Base-by-base conservation (phyloP, 1,140 invertebrate species). In the Calliopsis andreniformis region DNA sequence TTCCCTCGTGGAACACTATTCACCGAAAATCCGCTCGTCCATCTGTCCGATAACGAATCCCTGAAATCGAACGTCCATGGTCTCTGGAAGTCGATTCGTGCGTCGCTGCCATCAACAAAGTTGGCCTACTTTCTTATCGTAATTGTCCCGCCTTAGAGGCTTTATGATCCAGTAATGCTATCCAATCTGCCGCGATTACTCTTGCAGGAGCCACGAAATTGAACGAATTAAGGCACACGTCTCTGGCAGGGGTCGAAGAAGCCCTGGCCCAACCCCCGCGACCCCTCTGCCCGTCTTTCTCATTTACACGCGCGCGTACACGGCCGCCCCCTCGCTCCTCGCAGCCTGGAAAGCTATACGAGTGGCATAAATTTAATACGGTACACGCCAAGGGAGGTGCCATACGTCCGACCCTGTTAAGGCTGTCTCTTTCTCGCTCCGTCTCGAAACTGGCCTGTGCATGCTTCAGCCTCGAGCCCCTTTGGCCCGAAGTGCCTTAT, bases 341-440 rank as follows among this genome's bases (percentile, higher is more conserved):
- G 20, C 49, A 43, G 30, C 16, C 49, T 35, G 45, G 12, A 45
- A 51, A 58, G 72, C 73, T 84, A 78, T 86, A 87, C 85, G 87
- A 87, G 82, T 86, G 83, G 87, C 84, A 90, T 90, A 90, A 89
- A 90, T 90, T 89, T 88, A 86, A 88, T 87, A 88, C 78, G 56
- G 86, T 88, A 90, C 87, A 90, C 79, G 88, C 87, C 83, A 81
- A 85, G 87, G 87, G 89, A 89, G 88, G 88, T 89, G 79, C 87
- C 86, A 84, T 83, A 89, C 80, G 87, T 90, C 87, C 85, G 79
- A 88, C 82, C 80, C 80, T 84, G 76, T 84, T 85, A 78, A 80
- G 77, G 76, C 73, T 73, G 68, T 84, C 82, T 88, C 80, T 71
- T 67, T 81, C 59, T 42, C 47, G 68, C 59, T 16, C 63, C 23